Percentiles rank a stretch among this genome's conserved stretches.
Evolutionary conservation across 2,113 vertebrate species (phyloP).

Genomic region (Mus pahari): DNA sequence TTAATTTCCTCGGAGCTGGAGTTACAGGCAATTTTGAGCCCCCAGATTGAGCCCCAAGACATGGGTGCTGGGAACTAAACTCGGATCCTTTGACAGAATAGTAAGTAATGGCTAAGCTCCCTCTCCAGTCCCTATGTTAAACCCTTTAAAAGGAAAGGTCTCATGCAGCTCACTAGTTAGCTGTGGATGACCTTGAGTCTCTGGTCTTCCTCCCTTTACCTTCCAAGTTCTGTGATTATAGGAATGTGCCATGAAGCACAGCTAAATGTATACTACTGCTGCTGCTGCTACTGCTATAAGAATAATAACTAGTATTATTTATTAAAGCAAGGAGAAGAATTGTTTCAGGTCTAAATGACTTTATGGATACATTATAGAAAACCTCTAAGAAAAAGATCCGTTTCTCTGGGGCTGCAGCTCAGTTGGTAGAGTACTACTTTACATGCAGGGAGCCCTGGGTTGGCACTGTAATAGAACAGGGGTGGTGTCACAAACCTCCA

Average conservation of each 20-base stretch:
- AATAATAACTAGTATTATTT: not conserved
- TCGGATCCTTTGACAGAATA: not conserved
- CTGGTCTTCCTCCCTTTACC: not conserved
- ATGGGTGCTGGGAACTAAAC: not conserved
- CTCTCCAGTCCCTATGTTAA: not conserved
- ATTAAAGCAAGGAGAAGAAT: not conserved
- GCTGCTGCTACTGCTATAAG: not conserved
- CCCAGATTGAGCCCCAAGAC: not conserved
- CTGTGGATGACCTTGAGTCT: not conserved
- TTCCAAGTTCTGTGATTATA: not conserved
- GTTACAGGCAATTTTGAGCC: not conserved
- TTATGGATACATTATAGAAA: slow-evolving; percentile 22
- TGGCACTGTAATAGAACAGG: no score
- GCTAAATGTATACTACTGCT: not conserved
- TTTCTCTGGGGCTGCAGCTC: not conserved
- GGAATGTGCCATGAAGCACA: not conserved
- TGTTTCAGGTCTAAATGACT: not conserved
- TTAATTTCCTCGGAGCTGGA: not conserved
- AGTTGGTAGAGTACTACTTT: no score
- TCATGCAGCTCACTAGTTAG: no score
- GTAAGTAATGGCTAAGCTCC: not conserved
- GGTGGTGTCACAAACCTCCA: not conserved
- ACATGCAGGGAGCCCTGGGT: not conserved
- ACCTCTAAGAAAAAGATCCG: slow-evolving; percentile 3
- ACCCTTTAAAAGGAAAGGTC: not conserved